phyloP scores from a whole-genome alignment of 1,140 invertebrate genomes.

The Agraylea sexmaculata region DNA sequence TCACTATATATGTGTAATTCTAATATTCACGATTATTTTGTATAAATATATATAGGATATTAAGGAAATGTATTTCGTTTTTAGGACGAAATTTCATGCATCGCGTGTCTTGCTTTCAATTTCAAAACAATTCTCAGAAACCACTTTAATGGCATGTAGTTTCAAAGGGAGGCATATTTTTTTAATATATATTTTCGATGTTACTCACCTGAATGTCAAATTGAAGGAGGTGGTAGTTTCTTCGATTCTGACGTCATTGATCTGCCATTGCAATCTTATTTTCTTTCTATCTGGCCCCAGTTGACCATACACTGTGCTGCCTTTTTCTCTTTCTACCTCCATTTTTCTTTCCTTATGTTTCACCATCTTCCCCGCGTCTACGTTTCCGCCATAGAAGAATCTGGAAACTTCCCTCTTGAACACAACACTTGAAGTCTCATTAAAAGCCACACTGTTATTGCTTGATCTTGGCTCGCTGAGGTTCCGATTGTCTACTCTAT shows the following conservation, averaged over 20 bases:
- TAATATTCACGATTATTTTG: too few relatives aligned
- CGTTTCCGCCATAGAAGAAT: conserved; percentile 12
- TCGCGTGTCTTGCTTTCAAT: background rate
- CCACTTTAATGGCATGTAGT: background rate
- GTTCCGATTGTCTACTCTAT: conserved; percentile 15
- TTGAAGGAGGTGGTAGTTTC: conserved; percentile 12
- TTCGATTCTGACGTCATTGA: conserved; percentile 13
- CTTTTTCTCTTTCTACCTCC: conserved; percentile 10
- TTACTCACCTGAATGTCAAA: conserved; percentile 17
- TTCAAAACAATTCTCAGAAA: background rate
- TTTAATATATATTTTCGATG: background rate
- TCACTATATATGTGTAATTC: too few relatives aligned
- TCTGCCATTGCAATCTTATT: conserved; percentile 10
- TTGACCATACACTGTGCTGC: conserved; percentile 7
- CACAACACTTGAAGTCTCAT: conserved; percentile 13
- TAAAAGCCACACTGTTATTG: conserved; percentile 8
- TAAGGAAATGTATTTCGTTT: conserved; percentile 3
- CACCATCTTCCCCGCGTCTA: conserved; percentile 1
- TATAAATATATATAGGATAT: background rate
- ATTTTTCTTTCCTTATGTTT: background rate
- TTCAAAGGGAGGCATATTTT: background rate
- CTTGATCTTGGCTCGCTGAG: conserved; percentile 3
- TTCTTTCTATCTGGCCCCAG: background rate
- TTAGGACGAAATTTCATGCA: background rate
- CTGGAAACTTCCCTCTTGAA: conserved; percentile 9